These are phyloP conservation scores for Acrobasis consociella DNA, from an alignment of 2,888 invertebrate genomes.

Conservation along the genomic window DNA sequence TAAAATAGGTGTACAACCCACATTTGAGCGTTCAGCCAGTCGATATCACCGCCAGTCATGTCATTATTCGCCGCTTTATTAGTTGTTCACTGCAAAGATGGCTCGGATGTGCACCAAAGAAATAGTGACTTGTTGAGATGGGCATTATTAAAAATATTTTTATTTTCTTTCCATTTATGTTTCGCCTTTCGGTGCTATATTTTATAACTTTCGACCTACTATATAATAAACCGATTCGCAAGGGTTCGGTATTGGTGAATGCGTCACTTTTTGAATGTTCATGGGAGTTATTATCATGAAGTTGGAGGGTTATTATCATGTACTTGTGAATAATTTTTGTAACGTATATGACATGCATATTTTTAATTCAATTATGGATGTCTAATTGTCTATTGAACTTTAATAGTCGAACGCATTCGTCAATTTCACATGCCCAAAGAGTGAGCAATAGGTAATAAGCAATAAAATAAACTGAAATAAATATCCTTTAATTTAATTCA, in stretches of 20 bases:
- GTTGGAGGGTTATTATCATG: too few relatives aligned
- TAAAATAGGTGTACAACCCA: background rate
- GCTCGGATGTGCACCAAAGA: slow-evolving; percentile 43
- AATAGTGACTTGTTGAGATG: slow-evolving; percentile 40
- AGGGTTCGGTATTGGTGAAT: background rate
- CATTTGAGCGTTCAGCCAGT: slow-evolving; percentile 30
- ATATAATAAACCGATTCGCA: background rate
- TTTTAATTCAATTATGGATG: too few relatives aligned
- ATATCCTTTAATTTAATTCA: too few relatives aligned
- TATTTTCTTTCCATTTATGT: slow-evolving; percentile 17
- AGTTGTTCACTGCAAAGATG: slow-evolving; percentile 6
- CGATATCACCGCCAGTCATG: slow-evolving; percentile 33
- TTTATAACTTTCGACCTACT: background rate
- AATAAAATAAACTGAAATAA: too few relatives aligned
- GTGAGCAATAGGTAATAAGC: too few relatives aligned
- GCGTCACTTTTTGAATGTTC: background rate
- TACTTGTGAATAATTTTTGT: too few relatives aligned
- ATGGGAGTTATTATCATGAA: too few relatives aligned
- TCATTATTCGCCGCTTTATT: slow-evolving; percentile 16
- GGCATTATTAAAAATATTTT: slow-evolving; percentile 42
- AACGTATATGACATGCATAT: too few relatives aligned
- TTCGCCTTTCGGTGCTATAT: slow-evolving; percentile 3
- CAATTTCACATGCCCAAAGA: too few relatives aligned
- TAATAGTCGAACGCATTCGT: too few relatives aligned
- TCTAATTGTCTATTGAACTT: too few relatives aligned